Evolutionary conservation across 1,140 invertebrate genomes (phyloP).

Genomic region (Aradophagus sp.): DNA sequence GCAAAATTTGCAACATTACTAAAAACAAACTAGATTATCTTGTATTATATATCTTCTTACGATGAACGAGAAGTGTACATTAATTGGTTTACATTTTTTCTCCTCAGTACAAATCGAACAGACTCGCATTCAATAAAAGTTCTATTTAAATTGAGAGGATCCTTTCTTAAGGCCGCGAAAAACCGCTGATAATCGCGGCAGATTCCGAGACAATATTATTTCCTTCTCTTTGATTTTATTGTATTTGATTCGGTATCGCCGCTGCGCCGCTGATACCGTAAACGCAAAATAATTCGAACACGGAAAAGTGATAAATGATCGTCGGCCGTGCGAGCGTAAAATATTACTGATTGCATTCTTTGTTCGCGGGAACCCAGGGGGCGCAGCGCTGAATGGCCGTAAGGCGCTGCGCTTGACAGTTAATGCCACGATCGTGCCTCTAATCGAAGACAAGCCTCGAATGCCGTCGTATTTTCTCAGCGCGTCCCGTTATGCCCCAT

Average conservation of each 20-base stretch:
- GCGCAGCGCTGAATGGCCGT: conserved; percentile 31
- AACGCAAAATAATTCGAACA: conserved; percentile 31
- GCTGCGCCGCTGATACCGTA: conserved; percentile 10
- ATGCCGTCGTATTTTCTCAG: conserved; percentile 49
- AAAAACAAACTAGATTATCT: no score
- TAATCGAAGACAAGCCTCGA: conserved; percentile 51
- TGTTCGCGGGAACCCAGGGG: conserved; percentile 33
- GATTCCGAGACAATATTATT: no score
- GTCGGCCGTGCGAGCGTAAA: conserved; percentile 30
- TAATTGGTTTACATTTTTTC: no score
- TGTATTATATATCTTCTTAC: no score
- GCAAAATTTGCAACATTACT: no score
- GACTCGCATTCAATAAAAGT: no score
- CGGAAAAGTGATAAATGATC: conserved; percentile 38
- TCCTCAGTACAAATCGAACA: no score
- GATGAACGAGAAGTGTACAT: no score
- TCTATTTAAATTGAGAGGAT: no score
- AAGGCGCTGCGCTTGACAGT: conserved; percentile 50
- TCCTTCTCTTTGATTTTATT: no score
- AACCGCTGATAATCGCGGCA: no score
- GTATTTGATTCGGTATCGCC: conserved; percentile 8
- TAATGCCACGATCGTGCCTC: conserved; percentile 52
- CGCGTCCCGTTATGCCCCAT: conserved; percentile 51
- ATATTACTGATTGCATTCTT: conserved; percentile 54
- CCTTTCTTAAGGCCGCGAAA: no score